Evolutionary conservation across 2,797 vertebrate genomes (phyloP), one percentile per base, ranked within the genome.

Genomic region (Ispidina picta): DNA sequence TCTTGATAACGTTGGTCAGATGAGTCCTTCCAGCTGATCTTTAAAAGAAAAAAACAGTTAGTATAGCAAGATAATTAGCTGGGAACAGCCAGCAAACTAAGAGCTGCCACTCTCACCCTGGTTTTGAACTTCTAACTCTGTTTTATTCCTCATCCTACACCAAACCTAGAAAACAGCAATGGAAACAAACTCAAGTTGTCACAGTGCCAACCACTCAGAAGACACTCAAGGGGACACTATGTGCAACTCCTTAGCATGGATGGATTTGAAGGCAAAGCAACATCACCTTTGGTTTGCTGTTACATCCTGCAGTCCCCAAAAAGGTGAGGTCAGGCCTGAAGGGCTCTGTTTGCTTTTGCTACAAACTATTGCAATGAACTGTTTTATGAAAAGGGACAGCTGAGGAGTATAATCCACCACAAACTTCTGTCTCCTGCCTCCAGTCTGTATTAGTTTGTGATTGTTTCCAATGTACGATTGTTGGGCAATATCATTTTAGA

Each of bases 11-110:
- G 48, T 39, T 91, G 55, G n/a, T 91, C 68, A 63, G 10, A n/a
- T 52, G 46, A 15, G 8, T 79, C 86, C 64, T 94, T 73, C 65
- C 69, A 44, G 25, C 37, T 90, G 77, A 59, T 75, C 90, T 96
- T 74, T 56, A 89, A 93, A 83, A 48, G 10, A 19, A 69, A 81
- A 86, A 21, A 21, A 16, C 12, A 37, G 14, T 83, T 66, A 70
- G 60, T 64, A 49, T 19, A 29, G 8, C 52, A 70, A 64, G n/a
- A 20, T 58, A 65, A 80, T 44, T n/a, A 62, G 8, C 6, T 68
- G 22, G 28, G 22, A 46, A 71, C 5, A 52, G 16, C 26, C n/a
- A 68, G 13, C 37, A 71, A 82, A 80, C 17, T 12, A 54, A 56
- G n/a, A 86, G 37, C 10, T 62, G 16, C 8, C 28, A 55, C 4